Evolutionary conservation across 2,113 vertebrate genomes (phyloP), one percentile per base, ranked within the genome.

Genomic region (Spea multiplicata): DNA sequence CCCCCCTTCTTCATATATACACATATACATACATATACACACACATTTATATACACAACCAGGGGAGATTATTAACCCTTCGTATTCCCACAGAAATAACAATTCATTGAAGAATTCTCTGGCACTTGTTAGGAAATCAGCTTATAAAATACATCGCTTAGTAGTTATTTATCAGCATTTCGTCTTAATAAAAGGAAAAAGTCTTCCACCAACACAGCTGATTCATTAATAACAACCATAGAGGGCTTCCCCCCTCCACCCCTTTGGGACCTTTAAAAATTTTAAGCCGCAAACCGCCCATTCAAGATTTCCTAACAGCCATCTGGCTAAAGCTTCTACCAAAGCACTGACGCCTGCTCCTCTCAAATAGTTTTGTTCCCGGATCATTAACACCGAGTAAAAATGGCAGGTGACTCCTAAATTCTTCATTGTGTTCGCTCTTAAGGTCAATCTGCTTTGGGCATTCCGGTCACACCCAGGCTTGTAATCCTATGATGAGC

Each of bases 361-460:
- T 5, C n/a, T 68, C 16, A 5, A 12, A 46, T 8, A 9, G 9
- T 73, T 59, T 57, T 73, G 61, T 66, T 17, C 61, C 12, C 3
- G 70, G 61, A 30, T 73, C 67, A 80, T 80, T 80, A 67, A 66
- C 17, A 47, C 17, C 6, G 5, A 64, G 30, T 44, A 55, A 30
- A 65, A 73, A 53, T 73, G 77, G 73, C 77, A 73, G 77, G 77
- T 73, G 77, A 80, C 77, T 67, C 64, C 49, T 9, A 16, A 47
- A 49, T 5, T 44, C 10, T 14, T 14, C 69, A 44, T 80, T 80
- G 71, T 80, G 64, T 17, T 10, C 44, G 7, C 12, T 13, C 16
- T 6, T 30, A 17, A 67, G 70, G 77, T 80, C 77, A 61, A 44
- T 73, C 64, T 8, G 52, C 8, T 44, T 49, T 73, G 77, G 45